Evolutionary conservation across 2,797 vertebrate genomes (phyloP).

Genomic region (Gymnoscopelus microlampas): DNA sequence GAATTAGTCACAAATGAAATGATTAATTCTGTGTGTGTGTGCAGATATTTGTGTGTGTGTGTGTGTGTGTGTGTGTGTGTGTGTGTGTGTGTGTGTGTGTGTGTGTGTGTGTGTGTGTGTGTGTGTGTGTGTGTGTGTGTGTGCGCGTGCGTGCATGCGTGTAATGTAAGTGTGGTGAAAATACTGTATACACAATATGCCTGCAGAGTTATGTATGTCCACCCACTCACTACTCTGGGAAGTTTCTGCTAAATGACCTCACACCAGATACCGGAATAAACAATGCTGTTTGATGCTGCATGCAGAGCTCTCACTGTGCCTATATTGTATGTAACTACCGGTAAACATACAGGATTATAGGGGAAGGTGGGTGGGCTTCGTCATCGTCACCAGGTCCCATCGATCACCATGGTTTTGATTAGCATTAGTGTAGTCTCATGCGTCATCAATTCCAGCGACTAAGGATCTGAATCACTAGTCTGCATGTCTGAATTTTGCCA

Average conservation of each 20-base stretch:
- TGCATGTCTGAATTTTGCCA: too few relatives aligned
- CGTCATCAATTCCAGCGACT: too few relatives aligned
- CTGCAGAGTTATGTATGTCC: not conserved
- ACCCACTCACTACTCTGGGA: not conserved
- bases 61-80: slow-evolving; percentile 15
- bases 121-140: slow-evolving; percentile 15
- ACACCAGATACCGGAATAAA: not conserved
- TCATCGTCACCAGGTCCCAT: not conserved
- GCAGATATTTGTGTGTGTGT: slow-evolving; percentile 10
- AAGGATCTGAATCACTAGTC: too few relatives aligned
- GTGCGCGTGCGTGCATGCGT: slow-evolving; percentile 20
- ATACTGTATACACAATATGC: not conserved
- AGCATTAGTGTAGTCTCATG: too few relatives aligned
- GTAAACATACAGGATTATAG: not conserved
- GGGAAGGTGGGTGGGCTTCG: not conserved
- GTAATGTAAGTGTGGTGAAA: not conserved
- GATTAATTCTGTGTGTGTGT: slow-evolving; percentile 11
- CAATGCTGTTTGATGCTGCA: not conserved
- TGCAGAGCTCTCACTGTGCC: not conserved
- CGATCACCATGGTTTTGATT: not conserved
- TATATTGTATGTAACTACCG: not conserved
- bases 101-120: slow-evolving; percentile 15
- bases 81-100: slow-evolving; percentile 15
- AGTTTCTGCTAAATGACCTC: not conserved
- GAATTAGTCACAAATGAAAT: slow-evolving; percentile 24